Conservation (phyloP, 2,113 vertebrate genomes). For the Trochalopteron elliotii region DNA sequence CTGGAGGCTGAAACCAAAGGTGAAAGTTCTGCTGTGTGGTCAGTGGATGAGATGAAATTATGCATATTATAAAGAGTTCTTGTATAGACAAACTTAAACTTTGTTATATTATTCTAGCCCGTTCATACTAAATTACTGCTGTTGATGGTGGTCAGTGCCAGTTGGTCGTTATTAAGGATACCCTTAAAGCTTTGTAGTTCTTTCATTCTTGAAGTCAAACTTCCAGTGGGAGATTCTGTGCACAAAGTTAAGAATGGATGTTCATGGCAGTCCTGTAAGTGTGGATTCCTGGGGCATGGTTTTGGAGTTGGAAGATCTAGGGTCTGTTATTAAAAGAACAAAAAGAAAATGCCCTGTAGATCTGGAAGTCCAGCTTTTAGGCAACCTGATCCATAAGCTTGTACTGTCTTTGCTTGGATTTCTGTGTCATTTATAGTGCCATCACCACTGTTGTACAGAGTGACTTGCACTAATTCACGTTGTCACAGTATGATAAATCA, state of each 20-base stretch:
- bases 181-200: not conserved
- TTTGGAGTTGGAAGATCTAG: not conserved
- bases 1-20: not conserved
- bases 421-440: not conserved
- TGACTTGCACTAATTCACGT: not conserved
- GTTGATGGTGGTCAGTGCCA: not conserved
- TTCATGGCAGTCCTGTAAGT: not conserved
- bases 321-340: not conserved
- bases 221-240: not conserved
- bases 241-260: not conserved
- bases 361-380: not conserved
- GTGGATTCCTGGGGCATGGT: not conserved
- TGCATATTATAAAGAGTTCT: not conserved
- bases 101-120: not conserved
- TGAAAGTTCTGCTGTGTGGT: not conserved
- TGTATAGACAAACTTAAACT: not conserved
- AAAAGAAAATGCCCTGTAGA: not conserved
- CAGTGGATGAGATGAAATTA: not conserved
- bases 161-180: not conserved
- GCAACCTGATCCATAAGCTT: not conserved
- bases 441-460: not conserved
- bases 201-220: not conserved
- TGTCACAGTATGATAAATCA: not conserved
- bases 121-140: not conserved
- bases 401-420: not conserved